phyloP scores from a whole-genome alignment of 2,797 vertebrate genomes.

The Gymnocypris eckloni region DNA sequence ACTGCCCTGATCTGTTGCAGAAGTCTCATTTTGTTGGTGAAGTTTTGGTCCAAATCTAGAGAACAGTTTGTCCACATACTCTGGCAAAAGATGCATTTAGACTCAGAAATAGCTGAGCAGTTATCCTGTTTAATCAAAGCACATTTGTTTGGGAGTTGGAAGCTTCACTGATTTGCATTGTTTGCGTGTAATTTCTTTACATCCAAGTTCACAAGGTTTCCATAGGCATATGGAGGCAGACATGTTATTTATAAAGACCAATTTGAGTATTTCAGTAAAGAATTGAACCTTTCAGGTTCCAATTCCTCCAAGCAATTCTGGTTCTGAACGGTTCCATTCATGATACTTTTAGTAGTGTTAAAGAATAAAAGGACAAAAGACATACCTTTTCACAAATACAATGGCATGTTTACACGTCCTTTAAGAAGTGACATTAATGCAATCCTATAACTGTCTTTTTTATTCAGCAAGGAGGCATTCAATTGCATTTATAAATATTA shows the following conservation, averaged over 20 bases:
- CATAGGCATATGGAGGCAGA: neutral
- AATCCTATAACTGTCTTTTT: neutral
- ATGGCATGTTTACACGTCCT: neutral
- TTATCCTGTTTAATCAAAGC: conserved; percentile 1
- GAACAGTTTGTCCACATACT: neutral
- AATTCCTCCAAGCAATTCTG: neutral
- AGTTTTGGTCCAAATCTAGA: conserved; percentile 14
- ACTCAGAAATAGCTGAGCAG: neutral
- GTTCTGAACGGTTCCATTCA: neutral
- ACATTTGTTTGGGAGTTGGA: neutral
- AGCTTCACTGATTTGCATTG: neutral
- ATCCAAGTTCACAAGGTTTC: neutral
- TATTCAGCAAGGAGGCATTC: neutral
- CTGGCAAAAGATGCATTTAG: neutral
- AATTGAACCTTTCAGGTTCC: neutral
- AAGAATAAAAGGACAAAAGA: neutral
- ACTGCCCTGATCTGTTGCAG: neutral
- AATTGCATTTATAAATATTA: neutral
- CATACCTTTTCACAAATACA: no score
- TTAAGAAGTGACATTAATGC: neutral
- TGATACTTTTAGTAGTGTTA: neutral
- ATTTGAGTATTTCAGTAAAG: neutral
- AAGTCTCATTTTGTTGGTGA: neutral
- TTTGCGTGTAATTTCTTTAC: neutral
- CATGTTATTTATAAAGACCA: neutral